phyloP scores from a whole-genome alignment of 2,113 vertebrate genomes.

The Phocoena sinus region DNA sequence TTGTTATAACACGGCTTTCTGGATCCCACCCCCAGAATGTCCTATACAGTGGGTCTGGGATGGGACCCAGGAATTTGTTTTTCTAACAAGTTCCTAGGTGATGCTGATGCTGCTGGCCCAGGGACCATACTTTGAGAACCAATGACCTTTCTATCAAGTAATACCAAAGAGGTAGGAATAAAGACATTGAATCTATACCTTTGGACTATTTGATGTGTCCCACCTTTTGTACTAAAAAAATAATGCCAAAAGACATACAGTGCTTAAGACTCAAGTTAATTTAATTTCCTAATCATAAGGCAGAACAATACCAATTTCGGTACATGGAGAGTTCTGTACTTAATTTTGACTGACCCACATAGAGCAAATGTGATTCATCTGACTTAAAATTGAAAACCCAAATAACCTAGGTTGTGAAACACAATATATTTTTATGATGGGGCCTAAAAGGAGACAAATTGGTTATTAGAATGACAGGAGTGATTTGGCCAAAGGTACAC shows the following conservation, averaged over 20 bases:
- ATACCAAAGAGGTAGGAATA: background rate
- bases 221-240: slow-evolving; percentile 42
- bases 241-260: slow-evolving; percentile 57
- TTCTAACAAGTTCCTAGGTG: background rate
- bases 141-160: background rate
- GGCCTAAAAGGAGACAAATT: background rate
- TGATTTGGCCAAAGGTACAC: background rate
- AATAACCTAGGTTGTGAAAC: background rate
- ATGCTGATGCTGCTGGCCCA: background rate
- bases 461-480: background rate
- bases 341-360: slow-evolving; percentile 74
- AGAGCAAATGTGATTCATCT: slow-evolving; percentile 53
- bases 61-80: background rate
- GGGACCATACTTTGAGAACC: background rate
- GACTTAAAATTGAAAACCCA: slow-evolving; percentile 53
- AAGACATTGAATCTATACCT: background rate
- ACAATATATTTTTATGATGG: background rate
- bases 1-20: background rate
- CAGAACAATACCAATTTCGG: slow-evolving; percentile 25
- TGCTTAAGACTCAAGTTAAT: slow-evolving; percentile 72
- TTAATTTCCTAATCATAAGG: slow-evolving; percentile 65
- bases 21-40: background rate
- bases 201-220: slow-evolving; percentile 28
- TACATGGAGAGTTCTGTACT: slow-evolving; percentile 58
- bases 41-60: background rate